Base-by-base conservation (phyloP, 2,113 vertebrate genomes). In the Saimiri boliviensis region DNA sequence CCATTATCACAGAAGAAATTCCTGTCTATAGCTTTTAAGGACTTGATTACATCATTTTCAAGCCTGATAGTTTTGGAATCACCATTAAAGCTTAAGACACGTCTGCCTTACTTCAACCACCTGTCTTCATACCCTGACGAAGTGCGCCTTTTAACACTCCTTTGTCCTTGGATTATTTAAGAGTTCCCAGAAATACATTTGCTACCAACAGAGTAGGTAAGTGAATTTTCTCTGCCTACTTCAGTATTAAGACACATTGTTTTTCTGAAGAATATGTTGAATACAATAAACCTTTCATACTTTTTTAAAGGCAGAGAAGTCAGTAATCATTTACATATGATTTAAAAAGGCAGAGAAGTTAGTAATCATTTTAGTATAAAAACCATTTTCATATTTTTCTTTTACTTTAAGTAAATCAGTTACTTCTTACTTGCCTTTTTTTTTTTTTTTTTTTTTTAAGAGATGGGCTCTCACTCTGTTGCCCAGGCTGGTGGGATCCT, bases 31-130 rank as follows among this genome's bases (percentile, higher is more conserved):
- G 99, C 99, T 99, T 97, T 98, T 99, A 99, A 98, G 98, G 99
- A 99, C 99, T 99, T 99, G 98, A 99, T 99, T 99, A 99, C 99
- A 99, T 99, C 99, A 99, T 98, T 99, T 99, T 99, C 98, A 99
- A 99, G 99, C 99, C 99, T 99, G 99, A 98, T 99, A 99, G 99
- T 99, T 98, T 99, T 99, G 98, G 97, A 98, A 98, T 99, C 98
- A 98, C 95, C 98, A 98, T 98, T 99, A 98, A 98, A 98, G 98
- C 98, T 98, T 97, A 97, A 97, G 95, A 98, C 91, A 97, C 93
- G 0, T 97, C 98, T 91, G 97, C 98, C 98, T 98, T 98, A 98
- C 98, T 98, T 98, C 98, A 98, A 96, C 98, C 98, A 97, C 98
- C 97, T 93, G 14, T 97, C 98, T 97, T 98, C 93, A 93, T 96